phyloP scores from a whole-genome alignment of 2,113 vertebrate genomes.

The Bubo bubo region DNA sequence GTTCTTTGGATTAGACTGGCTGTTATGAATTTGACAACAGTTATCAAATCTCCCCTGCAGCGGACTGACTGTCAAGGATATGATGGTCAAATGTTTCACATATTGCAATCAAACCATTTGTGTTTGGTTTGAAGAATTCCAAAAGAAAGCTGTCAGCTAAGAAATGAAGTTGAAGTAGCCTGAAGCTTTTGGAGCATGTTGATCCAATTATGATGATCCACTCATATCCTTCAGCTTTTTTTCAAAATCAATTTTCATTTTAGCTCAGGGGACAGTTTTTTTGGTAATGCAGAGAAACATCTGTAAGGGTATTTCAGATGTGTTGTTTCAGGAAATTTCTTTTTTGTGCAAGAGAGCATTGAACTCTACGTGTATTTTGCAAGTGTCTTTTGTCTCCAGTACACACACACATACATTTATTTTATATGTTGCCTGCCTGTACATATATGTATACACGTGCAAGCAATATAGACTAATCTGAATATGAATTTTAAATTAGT shows the following conservation, averaged over 20 bases:
- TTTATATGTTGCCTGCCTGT: not conserved
- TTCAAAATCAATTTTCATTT: slow-evolving; percentile 79
- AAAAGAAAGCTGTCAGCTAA: slow-evolving; percentile 75
- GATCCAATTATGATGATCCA: slow-evolving; percentile 79
- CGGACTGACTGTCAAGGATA: slow-evolving; percentile 69
- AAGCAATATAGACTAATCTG: not conserved
- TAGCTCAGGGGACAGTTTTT: slow-evolving; percentile 58
- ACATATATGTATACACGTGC: no score
- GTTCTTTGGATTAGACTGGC: slow-evolving; percentile 63
- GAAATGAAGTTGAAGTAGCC: slow-evolving; percentile 74
- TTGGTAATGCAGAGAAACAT: slow-evolving; percentile 67
- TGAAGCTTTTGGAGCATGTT: slow-evolving; percentile 71
- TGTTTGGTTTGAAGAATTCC: slow-evolving; percentile 75
- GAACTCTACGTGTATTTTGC: slow-evolving; percentile 24
- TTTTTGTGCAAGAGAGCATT: slow-evolving; percentile 15
- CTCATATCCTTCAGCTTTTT: slow-evolving; percentile 74
- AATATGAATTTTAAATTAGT: not conserved
- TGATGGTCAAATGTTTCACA: slow-evolving; percentile 76
- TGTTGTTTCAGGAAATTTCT: slow-evolving; percentile 73
- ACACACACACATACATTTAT: not conserved
- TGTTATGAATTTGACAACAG: slow-evolving; percentile 75
- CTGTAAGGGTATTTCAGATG: slow-evolving; percentile 67
- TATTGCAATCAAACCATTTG: slow-evolving; percentile 75
- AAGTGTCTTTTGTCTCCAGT: slow-evolving; percentile 1
- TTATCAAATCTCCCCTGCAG: slow-evolving; percentile 75